Conservation (phyloP, 2,797 vertebrate species). For the Micrastur ruficollis region DNA sequence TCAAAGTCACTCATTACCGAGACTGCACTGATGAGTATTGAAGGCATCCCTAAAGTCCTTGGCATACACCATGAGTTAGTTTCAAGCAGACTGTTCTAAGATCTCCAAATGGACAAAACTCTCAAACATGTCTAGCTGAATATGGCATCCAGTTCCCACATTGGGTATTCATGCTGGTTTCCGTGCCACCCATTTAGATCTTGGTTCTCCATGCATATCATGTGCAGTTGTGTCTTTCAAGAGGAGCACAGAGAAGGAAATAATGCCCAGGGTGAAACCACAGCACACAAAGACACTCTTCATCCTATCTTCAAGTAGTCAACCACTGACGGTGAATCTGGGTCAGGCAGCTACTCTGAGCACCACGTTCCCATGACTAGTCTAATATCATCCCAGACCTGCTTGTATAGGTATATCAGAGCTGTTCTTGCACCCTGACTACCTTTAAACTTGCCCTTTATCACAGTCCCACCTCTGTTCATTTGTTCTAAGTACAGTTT, state of each 20-base stretch:
- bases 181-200: not conserved
- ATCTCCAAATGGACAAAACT: not conserved
- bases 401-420: not conserved
- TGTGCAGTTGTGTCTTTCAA: not conserved
- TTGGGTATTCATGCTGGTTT: not conserved
- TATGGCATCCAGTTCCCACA: not conserved
- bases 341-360: not conserved
- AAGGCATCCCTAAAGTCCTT: not conserved
- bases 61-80: not conserved
- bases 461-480: not conserved
- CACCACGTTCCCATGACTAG: not conserved
- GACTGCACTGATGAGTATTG: not conserved
- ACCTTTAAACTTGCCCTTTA: not conserved
- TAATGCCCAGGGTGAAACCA: not conserved
- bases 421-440: not conserved
- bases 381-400: not conserved
- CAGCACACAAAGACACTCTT: not conserved
- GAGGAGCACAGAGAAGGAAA: not conserved
- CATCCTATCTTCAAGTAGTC: not conserved
- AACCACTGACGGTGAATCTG: not conserved
- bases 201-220: not conserved
- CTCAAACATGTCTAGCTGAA: not conserved
- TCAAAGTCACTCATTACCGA: not conserved
- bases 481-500: not conserved
- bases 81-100: not conserved